phyloP scores from a whole-genome alignment of 2,113 vertebrate genomes.

The Dendropsophus ebraccatus region DNA sequence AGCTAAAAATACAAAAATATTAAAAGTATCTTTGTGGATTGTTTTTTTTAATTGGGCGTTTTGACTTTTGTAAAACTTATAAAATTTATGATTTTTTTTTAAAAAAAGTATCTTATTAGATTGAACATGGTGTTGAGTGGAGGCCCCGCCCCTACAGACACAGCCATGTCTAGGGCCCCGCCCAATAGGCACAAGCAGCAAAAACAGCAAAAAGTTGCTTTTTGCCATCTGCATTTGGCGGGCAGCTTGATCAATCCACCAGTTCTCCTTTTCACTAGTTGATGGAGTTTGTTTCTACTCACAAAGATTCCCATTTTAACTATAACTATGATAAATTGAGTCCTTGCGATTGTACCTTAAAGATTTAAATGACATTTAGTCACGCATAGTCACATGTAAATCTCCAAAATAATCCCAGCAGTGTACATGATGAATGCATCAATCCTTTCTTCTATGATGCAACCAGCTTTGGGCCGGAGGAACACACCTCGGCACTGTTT shows the following conservation, averaged over 20 bases:
- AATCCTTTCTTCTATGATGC: neutral
- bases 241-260: too few species aligned
- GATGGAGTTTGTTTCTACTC: neutral
- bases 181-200: too few species aligned
- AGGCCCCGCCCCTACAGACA: too few species aligned
- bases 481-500: neutral
- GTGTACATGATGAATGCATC: neutral
- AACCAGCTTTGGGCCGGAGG: neutral
- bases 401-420: neutral
- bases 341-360: slow-evolving; percentile 13
- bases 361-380: slow-evolving; percentile 42
- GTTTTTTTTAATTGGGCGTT: too few species aligned
- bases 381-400: slow-evolving; percentile 34
- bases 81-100: too few species aligned
- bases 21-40: too few species aligned
- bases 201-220: too few species aligned
- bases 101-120: too few species aligned
- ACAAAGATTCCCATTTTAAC: slow-evolving; percentile 10
- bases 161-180: too few species aligned
- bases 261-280: neutral
- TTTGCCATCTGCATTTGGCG: too few species aligned
- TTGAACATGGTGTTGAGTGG: too few species aligned
- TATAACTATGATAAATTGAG: slow-evolving; percentile 44
- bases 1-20: neutral
- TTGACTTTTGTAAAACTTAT: too few species aligned